A percentile compares a stretch with the other conserved stretches of the same genome.
Evolutionary conservation across 2,888 invertebrate species (phyloP).

Genomic region (Luperina testacea): DNA sequence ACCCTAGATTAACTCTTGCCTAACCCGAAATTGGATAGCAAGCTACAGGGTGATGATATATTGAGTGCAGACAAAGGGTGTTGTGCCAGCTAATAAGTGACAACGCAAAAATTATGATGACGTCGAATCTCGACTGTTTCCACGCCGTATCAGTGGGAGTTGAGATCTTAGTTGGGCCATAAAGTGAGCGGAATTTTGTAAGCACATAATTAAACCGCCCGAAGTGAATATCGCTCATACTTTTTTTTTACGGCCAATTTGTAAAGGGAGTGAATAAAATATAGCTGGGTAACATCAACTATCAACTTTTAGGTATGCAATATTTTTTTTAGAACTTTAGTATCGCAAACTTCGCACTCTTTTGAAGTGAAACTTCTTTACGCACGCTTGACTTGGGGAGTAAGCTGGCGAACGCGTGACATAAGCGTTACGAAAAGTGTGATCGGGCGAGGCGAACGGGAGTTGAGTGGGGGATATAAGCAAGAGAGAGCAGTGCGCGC

Average conservation of each 20-base stretch:
- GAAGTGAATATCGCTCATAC: too few relatives aligned
- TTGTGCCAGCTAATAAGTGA: conserved; percentile 42
- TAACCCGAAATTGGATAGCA: neutral
- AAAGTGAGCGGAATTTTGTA: conserved; percentile 24
- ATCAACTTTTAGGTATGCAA: too few relatives aligned
- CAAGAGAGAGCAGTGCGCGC: too few relatives aligned
- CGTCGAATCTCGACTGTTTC: conserved; percentile 38
- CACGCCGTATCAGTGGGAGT: conserved; percentile 16
- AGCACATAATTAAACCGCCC: too few relatives aligned
- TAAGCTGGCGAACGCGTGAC: too few relatives aligned
- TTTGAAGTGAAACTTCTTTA: too few relatives aligned
- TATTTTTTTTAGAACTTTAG: neutral
- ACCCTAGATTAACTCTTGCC: neutral
- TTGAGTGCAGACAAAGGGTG: conserved; percentile 39
- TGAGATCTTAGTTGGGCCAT: conserved; percentile 27
- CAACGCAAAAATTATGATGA: conserved; percentile 50
- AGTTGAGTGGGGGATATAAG: too few relatives aligned
- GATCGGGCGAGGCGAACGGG: too few relatives aligned
- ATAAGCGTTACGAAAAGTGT: too few relatives aligned
- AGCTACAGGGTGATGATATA: neutral
- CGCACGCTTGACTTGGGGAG: too few relatives aligned
- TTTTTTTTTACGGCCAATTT: too few relatives aligned
- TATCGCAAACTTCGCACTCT: neutral
- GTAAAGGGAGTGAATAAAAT: neutral
- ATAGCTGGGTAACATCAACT: neutral